Evolutionary conservation across 2,797 vertebrate genomes (phyloP), one percentile per base, ranked within the genome.

Genomic region (Gymnocypris eckloni): DNA sequence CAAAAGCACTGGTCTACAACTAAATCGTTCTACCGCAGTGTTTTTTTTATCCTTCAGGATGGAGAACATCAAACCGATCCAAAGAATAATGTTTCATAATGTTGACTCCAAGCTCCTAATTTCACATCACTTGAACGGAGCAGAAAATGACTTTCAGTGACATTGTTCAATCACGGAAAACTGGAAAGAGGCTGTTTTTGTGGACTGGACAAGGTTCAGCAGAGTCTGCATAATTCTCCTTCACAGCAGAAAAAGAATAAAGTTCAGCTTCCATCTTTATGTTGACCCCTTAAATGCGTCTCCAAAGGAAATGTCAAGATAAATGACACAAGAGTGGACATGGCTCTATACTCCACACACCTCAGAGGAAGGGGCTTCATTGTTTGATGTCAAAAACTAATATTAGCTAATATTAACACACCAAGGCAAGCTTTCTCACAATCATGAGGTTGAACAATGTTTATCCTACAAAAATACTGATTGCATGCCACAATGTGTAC

Each of bases 401-500:
- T 59, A 82, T 85, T 9, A 66, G 12, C 67, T 77, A 85, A 64
- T 59, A 82, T 85, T 9, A 66, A 81, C 79, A 86, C 72, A 78
- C 54, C 79, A 61, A 89, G 72, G 78, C 88, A 70, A 87, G 83
- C 81, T 79, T 70, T 78, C 81, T 39, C 72, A 83, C 54, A 52
- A 73, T 71, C 78, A 45, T 78, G 64, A 75, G 82, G 83, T 81
- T 50, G 52, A 79, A 83, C 70, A 56, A 52, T 54, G 50, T 48
- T 83, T 54, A 66, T 75, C 75, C 87, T 90, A 89, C 83, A 89
- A 90, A 91, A 90, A 91, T 91, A 91, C 86, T 72, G 88, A 69
- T 84, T 76, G 86, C 87, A 89, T 89, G 84, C 88, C 76, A 86
- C 81, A 83, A 78, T 64, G 54, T 86, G 50, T 82, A 86, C 75